A percentile compares a stretch with the other conserved stretches of the same genome.
These are phyloP conservation scores for Heliconius ethilla DNA, from an alignment of 2,888 invertebrate species.

Conservation along the genomic window DNA sequence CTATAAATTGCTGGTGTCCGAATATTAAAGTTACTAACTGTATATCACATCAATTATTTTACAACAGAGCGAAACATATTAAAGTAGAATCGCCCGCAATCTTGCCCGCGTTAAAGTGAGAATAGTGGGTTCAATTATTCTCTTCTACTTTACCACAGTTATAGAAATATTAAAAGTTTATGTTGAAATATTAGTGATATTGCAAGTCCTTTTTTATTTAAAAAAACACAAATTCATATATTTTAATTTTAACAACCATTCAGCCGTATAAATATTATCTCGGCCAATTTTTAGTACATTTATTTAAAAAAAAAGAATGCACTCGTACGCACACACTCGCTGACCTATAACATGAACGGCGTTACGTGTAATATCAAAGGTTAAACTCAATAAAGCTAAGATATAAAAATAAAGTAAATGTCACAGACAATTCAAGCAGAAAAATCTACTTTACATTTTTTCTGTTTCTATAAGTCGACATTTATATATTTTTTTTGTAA, in stretches of 20 bases:
- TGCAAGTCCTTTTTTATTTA: background rate
- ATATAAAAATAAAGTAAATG: constrained; percentile 10
- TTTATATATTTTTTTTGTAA: background rate
- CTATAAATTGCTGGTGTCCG: background rate
- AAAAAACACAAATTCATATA: too few relatives aligned
- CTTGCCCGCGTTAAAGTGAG: background rate
- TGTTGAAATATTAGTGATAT: background rate
- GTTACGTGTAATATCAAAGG: constrained; percentile 18
- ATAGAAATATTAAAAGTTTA: background rate
- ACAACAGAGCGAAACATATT: background rate
- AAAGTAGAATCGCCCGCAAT: background rate
- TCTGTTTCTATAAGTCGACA: background rate
- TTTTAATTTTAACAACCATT: too few relatives aligned
- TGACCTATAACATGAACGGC: constrained; percentile 6
- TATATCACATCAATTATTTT: background rate
- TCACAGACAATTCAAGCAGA: background rate
- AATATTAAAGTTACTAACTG: too few relatives aligned
- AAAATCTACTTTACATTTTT: background rate
- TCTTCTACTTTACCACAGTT: background rate
- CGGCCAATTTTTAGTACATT: background rate
- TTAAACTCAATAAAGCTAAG: background rate
- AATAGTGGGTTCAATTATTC: background rate
- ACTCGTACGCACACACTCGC: background rate
- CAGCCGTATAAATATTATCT: background rate
- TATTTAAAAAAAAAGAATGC: background rate